These are phyloP conservation scores for Ursus arctos DNA, from an alignment of 2,113 vertebrate species.

Conservation along the genomic window DNA sequence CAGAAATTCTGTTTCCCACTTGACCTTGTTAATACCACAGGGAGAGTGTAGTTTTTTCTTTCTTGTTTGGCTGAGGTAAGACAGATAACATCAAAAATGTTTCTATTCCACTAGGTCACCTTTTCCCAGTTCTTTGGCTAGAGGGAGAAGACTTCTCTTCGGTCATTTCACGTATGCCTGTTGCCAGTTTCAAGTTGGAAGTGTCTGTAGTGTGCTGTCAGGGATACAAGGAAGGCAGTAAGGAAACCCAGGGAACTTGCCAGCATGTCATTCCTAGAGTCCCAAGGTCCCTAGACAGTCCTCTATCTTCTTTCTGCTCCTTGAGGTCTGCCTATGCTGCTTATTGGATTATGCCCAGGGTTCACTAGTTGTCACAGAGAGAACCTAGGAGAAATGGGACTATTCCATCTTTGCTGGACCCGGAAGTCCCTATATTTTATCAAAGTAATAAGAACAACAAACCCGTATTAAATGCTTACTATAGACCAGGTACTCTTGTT, in stretches of 20 bases:
- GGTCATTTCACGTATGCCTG: background rate
- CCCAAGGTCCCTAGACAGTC: background rate
- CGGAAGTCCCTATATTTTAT: slow-evolving; percentile 23
- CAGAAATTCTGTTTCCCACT: background rate
- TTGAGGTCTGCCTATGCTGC: background rate
- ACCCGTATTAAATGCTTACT: background rate
- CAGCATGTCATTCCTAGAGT: background rate
- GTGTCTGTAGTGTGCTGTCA: background rate
- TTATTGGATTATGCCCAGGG: background rate
- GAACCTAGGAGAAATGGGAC: background rate
- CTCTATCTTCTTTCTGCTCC: background rate
- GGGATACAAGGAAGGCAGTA: background rate
- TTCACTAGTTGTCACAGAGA: background rate
- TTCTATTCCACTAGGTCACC: background rate
- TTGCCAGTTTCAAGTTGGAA: background rate
- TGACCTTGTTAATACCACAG: background rate
- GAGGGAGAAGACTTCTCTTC: background rate
- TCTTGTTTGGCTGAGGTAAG: background rate
- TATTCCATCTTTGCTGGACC: background rate
- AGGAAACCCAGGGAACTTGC: background rate
- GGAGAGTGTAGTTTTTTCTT: background rate
- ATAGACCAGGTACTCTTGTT: background rate
- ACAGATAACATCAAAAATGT: background rate
- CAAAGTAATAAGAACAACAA: slow-evolving; percentile 25
- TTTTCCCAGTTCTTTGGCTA: background rate